phyloP scores from a whole-genome alignment of 2,888 invertebrate species.

The Cataglyphis livida region DNA sequence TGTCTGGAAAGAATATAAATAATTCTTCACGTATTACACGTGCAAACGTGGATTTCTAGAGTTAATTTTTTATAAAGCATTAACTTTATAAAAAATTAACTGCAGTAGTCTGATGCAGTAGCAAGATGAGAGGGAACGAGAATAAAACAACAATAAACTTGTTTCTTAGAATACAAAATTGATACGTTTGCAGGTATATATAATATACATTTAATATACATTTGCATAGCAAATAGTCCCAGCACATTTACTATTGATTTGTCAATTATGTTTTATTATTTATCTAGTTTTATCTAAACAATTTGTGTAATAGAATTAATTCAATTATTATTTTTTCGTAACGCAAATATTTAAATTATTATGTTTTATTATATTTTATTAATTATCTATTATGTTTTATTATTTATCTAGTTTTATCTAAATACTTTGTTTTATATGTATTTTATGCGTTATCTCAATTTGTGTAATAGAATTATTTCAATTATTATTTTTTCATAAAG shows the following conservation, averaged over 20 bases:
- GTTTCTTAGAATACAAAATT: background rate
- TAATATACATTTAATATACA: background rate
- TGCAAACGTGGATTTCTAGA: background rate
- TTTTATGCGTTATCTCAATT: background rate
- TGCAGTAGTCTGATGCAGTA: too few relatives aligned
- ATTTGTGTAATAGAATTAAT: background rate
- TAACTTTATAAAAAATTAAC: background rate
- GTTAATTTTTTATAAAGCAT: background rate
- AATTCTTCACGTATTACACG: background rate
- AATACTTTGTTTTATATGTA: background rate
- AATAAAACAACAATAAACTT: background rate
- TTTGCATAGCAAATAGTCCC: background rate
- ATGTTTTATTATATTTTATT: too few relatives aligned
- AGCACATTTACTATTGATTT: background rate
- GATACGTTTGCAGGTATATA: background rate
- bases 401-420: background rate
- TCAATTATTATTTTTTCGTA: background rate
- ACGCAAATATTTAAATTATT: background rate
- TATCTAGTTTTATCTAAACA: background rate
- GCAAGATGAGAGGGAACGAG: too few relatives aligned
- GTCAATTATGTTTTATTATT: background rate
- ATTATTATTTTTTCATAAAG: background rate
- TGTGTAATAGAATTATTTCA: background rate
- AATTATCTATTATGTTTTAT: background rate
- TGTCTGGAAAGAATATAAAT: constrained; percentile 15